Conservation (phyloP, 1,140 invertebrate species). For the Holotrichia oblita region DNA sequence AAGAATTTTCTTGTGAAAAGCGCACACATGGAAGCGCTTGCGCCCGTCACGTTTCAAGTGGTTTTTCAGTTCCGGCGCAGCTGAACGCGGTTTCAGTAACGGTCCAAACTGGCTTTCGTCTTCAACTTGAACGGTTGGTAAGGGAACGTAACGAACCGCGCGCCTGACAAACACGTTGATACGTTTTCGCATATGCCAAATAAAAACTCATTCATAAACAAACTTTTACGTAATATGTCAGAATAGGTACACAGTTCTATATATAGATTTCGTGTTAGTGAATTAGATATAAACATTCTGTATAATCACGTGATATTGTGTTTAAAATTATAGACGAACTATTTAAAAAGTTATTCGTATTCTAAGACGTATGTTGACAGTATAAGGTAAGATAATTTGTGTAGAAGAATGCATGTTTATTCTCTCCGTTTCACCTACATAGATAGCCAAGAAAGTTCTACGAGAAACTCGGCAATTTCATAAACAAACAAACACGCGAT, state of each 20-base stretch:
- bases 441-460: background rate
- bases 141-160: background rate
- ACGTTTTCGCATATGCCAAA: background rate
- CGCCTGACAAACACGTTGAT: background rate
- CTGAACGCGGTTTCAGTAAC: constrained; percentile 19
- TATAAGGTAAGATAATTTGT: background rate
- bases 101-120: background rate
- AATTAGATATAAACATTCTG: background rate
- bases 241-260: background rate
- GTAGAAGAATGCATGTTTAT: background rate
- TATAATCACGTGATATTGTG: background rate
- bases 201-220: background rate
- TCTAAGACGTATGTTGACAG: background rate
- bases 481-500: background rate
- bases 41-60: constrained; percentile 16
- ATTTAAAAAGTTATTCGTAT: background rate
- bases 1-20: constrained; percentile 9
- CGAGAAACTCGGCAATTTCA: background rate
- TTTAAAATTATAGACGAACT: background rate
- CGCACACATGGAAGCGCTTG: background rate
- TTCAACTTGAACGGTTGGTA: background rate
- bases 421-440: background rate
- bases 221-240: background rate
- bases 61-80: constrained; percentile 32
- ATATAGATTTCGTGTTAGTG: constrained; percentile 1